Conservation (phyloP, 2,797 vertebrate species). For the Acomys russatus region DNA sequence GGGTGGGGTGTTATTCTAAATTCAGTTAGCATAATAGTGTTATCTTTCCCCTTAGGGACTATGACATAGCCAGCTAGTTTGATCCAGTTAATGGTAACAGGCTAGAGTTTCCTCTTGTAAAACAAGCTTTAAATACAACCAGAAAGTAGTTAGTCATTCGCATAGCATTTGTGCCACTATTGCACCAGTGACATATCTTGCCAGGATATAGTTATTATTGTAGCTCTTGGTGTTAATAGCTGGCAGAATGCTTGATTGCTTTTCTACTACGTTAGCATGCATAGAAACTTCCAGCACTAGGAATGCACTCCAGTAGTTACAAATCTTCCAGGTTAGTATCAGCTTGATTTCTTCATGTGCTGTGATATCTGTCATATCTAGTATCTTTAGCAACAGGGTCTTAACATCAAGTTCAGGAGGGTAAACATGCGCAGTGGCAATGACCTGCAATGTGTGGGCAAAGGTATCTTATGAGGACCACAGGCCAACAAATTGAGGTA, state of each 20-base stretch:
- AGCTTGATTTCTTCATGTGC: background rate
- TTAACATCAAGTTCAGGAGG: background rate
- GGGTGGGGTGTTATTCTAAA: background rate
- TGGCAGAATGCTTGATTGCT: background rate
- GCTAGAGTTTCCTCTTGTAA: background rate
- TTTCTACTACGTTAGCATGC: background rate
- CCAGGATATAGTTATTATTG: background rate
- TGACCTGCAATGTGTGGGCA: background rate
- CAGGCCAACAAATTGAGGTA: background rate
- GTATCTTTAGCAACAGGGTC: background rate
- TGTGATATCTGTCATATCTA: background rate
- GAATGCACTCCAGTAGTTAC: background rate
- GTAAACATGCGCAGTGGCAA: background rate
- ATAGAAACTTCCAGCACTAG: background rate
- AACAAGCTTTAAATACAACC: background rate
- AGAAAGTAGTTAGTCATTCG: background rate
- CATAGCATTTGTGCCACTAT: background rate
- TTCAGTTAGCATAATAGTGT: background rate
- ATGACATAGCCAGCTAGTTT: background rate
- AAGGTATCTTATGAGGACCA: background rate
- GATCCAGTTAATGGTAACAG: background rate
- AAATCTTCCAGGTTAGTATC: background rate
- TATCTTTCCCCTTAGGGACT: too few species aligned
- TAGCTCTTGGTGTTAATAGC: background rate
- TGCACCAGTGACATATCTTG: background rate